Evolutionary conservation across 1,140 invertebrate species (phyloP).

Genomic region (Melanaphis sacchari): DNA sequence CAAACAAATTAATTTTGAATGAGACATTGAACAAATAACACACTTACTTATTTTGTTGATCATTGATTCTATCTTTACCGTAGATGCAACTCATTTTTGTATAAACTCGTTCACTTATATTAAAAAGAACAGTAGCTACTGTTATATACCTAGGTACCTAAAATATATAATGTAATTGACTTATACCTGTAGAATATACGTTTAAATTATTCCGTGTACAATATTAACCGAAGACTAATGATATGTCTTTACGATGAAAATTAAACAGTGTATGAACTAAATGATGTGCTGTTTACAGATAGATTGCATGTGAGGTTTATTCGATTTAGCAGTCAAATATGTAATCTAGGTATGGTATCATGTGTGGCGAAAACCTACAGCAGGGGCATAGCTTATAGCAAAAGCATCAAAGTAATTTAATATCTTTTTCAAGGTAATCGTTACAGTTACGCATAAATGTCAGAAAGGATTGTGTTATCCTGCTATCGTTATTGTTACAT

Average conservation of each 20-base stretch:
- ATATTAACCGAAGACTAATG: background rate
- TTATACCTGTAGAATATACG: background rate
- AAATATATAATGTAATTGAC: background rate
- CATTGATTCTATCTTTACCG: background rate
- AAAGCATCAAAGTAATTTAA: constrained; percentile 34
- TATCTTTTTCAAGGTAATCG: constrained; percentile 13
- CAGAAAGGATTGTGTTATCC: constrained; percentile 32
- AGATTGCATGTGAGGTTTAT: background rate
- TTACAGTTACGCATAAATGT: background rate
- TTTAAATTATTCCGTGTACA: background rate
- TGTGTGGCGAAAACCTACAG: background rate
- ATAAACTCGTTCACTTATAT: background rate
- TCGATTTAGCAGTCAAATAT: background rate
- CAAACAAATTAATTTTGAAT: background rate
- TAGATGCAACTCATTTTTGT: constrained; percentile 23
- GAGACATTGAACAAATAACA: background rate
- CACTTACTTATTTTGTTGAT: constrained; percentile 45
- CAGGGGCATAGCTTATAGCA: constrained; percentile 11
- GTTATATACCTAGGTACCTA: background rate
- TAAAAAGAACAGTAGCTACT: background rate
- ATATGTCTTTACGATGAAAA: background rate
- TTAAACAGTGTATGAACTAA: background rate
- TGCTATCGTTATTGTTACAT: background rate
- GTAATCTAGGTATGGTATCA: background rate
- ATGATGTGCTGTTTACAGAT: background rate